phyloP scores from a whole-genome alignment of 2,888 invertebrate species.

The Elysia crispata region DNA sequence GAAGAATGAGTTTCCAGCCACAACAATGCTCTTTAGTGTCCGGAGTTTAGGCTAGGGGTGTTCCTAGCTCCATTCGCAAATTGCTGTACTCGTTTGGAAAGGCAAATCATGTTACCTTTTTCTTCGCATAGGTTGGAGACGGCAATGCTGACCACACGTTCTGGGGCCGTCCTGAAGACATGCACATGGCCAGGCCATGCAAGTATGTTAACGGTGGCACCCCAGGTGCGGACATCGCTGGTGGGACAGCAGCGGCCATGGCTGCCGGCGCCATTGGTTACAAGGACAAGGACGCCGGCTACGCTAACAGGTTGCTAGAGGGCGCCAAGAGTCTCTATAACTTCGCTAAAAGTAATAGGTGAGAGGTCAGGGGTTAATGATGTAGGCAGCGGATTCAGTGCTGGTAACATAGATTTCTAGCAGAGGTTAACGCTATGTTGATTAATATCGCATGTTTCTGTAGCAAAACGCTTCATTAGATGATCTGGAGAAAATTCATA shows the following conservation, averaged over 20 bases:
- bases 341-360: constrained; percentile 54
- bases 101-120: too few species aligned
- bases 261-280: constrained; percentile 79
- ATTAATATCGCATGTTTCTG: too few species aligned
- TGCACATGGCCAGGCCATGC: constrained; percentile 81
- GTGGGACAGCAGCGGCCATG: constrained; percentile 82
- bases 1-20: too few species aligned
- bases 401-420: too few species aligned
- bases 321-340: constrained; percentile 54
- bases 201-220: neutral
- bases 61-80: too few species aligned
- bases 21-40: too few species aligned
- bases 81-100: too few species aligned
- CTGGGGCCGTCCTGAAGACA: constrained; percentile 83
- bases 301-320: constrained; percentile 50
- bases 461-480: too few species aligned
- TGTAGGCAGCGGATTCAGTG: too few species aligned
- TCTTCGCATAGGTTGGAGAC: constrained; percentile 79
- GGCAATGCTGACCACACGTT: constrained; percentile 81
- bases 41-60: too few species aligned
- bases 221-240: constrained; percentile 77
- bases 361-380: neutral
- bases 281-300: constrained; percentile 50
- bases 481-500: too few species aligned
- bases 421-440: too few species aligned